Conservation (phyloP, 2,797 vertebrate genomes). For the Cetoscarus ocellatus region DNA sequence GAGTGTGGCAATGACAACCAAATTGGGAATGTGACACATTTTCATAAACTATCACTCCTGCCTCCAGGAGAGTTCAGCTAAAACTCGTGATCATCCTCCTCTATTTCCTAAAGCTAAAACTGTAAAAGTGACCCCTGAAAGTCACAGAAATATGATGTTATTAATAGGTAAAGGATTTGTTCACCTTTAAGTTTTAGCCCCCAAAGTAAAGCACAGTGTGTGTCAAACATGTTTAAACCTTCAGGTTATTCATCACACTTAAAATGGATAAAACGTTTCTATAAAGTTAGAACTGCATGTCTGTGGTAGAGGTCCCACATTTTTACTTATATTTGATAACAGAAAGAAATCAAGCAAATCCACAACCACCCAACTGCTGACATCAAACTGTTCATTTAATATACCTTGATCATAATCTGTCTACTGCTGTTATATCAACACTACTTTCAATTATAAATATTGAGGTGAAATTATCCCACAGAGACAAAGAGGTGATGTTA, state of each 20-base stretch:
- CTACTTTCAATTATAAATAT: constrained; percentile 3
- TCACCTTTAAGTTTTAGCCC: neutral
- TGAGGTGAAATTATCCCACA: constrained; percentile 19
- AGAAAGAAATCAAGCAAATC: neutral
- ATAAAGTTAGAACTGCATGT: neutral
- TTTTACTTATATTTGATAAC: too few species aligned
- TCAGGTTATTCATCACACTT: neutral
- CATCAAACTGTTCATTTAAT: neutral
- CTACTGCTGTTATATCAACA: neutral
- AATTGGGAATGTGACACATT: constrained; percentile 14
- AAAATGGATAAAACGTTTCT: neutral
- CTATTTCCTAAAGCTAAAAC: constrained; percentile 17
- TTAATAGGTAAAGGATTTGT: neutral
- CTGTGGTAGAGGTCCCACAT: too few species aligned
- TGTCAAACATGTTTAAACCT: neutral
- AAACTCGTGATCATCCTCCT: neutral
- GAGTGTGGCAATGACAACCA: constrained; percentile 6
- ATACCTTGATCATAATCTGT: neutral
- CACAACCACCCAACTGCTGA: neutral
- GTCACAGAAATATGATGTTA: neutral
- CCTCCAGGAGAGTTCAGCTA: constrained; percentile 7
- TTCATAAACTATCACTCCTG: constrained; percentile 19
- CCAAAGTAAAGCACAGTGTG: neutral
- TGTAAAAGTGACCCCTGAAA: constrained; percentile 9
- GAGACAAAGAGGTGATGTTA: constrained; percentile 21